These are phyloP conservation scores for Drosophila fuyamai DNA, from an alignment of 1,140 invertebrate species.

Conservation along the genomic window DNA sequence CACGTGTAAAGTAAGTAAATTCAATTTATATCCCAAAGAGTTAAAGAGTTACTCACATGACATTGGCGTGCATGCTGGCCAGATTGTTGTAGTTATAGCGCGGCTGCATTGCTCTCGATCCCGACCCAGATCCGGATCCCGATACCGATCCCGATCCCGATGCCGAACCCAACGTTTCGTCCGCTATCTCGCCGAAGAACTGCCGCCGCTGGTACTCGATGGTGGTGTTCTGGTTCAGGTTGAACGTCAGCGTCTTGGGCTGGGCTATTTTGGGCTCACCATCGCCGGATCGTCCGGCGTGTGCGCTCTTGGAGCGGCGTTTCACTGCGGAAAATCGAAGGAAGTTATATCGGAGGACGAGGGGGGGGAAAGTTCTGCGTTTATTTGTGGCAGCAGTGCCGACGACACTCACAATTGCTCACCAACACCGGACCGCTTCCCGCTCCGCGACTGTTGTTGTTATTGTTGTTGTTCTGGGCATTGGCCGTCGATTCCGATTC, in stretches of 20 bases:
- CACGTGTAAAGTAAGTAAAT: no score
- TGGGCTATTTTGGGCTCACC: slow-evolving; percentile 79
- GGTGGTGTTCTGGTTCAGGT: slow-evolving; percentile 83
- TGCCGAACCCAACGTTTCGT: slow-evolving; percentile 33
- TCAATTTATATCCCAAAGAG: not conserved
- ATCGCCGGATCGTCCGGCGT: slow-evolving; percentile 63
- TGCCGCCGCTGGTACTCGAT: slow-evolving; percentile 82
- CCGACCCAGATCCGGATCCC: slow-evolving; percentile 20
- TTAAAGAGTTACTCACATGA: slow-evolving; percentile 71
- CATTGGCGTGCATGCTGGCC: slow-evolving; percentile 84
- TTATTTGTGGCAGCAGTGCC: no score
- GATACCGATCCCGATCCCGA: slow-evolving; percentile 9
- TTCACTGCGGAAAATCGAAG: slow-evolving; percentile 58
- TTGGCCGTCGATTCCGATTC: slow-evolving; percentile 48
- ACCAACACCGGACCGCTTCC: slow-evolving; percentile 54
- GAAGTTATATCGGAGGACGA: not conserved
- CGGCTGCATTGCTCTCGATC: slow-evolving; percentile 24
- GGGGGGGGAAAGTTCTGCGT: not conserved
- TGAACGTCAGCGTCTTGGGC: slow-evolving; percentile 82
- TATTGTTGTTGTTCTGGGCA: slow-evolving; percentile 61
- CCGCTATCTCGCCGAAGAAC: slow-evolving; percentile 76
- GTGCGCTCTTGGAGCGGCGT: slow-evolving; percentile 84
- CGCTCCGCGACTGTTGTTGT: slow-evolving; percentile 31
- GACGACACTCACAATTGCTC: slow-evolving; percentile 75
- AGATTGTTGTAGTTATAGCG: slow-evolving; percentile 72